Evolutionary conservation across 2,113 vertebrate species (phyloP), one percentile per base, ranked within the genome.

Genomic region (Melanocharis versteri): DNA sequence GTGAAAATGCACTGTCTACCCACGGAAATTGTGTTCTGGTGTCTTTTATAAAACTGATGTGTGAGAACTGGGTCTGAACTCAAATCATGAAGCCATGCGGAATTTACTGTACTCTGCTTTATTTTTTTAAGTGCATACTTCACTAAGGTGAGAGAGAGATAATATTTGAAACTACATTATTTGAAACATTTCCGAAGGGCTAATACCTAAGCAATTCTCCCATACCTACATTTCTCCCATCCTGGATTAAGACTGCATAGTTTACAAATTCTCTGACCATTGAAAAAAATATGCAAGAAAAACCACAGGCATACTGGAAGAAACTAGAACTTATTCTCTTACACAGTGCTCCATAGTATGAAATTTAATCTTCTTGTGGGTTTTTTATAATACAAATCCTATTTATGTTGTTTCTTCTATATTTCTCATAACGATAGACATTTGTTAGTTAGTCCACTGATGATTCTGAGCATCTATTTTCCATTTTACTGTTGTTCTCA

Each of bases 31-130:
- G 18, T 64, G 17, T 50, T 87, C 21, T 85, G 9, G 10, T 48
- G 20, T 72, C 30, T 70, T 75, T 31, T 53, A 23, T 17, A 87
- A 78, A 87, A 65, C 0, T 26, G 17, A 22, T 0, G 0, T 40
- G n/a, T 48, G 64, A 84, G 22, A 62, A 58, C n/a, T n/a, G 10
- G 4, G 4, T 71, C 47, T 75, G 44, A 80, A 54, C 20, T 62
- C 18, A 89, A 78, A 45, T 54, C 30, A 71, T 35, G 37, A 8
- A 71, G 10, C 30, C 15, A 47, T 50, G 22, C 4, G 53, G 40
- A 87, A 53, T 6, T 47, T 77, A 28, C 1, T 48, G 15, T 42
- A 28, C 7, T 58, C 7, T 61, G 23, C 28, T 61, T 26, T 61
- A 7, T 31, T 89, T 95, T 83, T 72, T 10, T 48, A 80, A 53